Percentiles rank a stretch among this genome's conserved stretches.
phyloP scores from a whole-genome alignment of 2,888 invertebrate species.

The Steinernema scapterisci region DNA sequence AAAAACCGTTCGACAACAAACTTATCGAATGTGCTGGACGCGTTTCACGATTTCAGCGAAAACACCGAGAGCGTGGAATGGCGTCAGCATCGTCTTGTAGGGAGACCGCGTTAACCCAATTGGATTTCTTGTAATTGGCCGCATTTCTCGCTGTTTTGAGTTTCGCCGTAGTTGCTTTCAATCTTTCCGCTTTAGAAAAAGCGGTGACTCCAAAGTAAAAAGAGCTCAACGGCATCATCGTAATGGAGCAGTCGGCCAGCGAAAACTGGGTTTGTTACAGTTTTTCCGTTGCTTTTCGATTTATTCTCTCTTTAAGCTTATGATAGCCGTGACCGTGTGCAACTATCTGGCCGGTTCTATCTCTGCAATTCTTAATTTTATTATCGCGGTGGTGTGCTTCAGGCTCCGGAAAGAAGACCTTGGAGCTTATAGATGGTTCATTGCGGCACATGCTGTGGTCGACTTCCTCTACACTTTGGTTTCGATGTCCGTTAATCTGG shows the following conservation, averaged over 20 bases:
- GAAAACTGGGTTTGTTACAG: neutral
- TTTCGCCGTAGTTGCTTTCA: no score
- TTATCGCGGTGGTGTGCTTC: neutral
- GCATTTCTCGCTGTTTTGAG: no score
- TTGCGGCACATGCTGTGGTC: neutral
- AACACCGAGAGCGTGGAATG: no score
- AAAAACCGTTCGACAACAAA: no score
- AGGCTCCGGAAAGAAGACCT: conserved; percentile 1
- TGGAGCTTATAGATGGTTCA: neutral
- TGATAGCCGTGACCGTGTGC: neutral
- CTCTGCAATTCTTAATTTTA: neutral
- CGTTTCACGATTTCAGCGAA: no score
- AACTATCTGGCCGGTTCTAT: neutral
- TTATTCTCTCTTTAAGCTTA: neutral
- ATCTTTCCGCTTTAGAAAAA: no score
- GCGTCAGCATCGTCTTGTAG: no score
- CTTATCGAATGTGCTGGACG: no score
- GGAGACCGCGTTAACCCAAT: no score
- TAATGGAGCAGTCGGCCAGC: conserved; percentile 8
- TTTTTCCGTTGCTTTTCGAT: neutral
- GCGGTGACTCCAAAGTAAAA: no score
- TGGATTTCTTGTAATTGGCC: no score
- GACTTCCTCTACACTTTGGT: neutral
- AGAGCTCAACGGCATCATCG: neutral
- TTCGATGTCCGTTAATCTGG: conserved; percentile 5